Conservation (phyloP, 2,797 vertebrate species). For the Leptoclinus maculatus region DNA sequence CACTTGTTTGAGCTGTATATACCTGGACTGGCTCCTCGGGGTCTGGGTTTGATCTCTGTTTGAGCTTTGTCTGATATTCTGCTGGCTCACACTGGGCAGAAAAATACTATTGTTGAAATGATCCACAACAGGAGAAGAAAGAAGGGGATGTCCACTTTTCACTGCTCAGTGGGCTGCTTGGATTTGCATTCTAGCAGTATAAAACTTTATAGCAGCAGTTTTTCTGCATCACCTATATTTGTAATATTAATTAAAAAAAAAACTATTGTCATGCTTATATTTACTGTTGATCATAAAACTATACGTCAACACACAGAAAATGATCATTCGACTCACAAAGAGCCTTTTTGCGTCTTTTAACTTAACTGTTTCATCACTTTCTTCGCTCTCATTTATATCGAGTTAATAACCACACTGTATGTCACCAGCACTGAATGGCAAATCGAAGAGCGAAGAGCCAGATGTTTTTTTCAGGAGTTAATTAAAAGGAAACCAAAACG, state of each 20-base stretch:
- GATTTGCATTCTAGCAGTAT: neutral
- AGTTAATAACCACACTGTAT: too few species aligned
- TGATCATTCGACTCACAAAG: neutral
- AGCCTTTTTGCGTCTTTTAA: neutral
- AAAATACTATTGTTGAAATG: conserved; percentile 30
- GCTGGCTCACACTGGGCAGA: conserved; percentile 28
- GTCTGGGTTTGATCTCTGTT: conserved; percentile 64
- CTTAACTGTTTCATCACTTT: neutral
- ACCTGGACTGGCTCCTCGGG: conserved; percentile 57
- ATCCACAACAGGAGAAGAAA: conserved; percentile 31
- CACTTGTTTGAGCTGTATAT: conserved; percentile 41
- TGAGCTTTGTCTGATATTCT: conserved; percentile 46
- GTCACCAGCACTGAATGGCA: too few species aligned
- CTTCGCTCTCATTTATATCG: too few species aligned
- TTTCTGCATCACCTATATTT: neutral
- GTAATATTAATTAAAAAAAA: neutral
- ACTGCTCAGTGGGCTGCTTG: neutral
- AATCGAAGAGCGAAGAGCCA: too few species aligned
- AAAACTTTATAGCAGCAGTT: neutral
- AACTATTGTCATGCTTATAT: neutral
- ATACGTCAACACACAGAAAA: neutral
- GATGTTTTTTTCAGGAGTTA: too few species aligned
- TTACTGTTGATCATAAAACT: neutral
- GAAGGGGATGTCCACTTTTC: conserved; percentile 28
- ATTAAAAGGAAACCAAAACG: too few species aligned